Evolutionary conservation across 2,888 invertebrate species (phyloP).

Genomic region (Xestia xanthographa): DNA sequence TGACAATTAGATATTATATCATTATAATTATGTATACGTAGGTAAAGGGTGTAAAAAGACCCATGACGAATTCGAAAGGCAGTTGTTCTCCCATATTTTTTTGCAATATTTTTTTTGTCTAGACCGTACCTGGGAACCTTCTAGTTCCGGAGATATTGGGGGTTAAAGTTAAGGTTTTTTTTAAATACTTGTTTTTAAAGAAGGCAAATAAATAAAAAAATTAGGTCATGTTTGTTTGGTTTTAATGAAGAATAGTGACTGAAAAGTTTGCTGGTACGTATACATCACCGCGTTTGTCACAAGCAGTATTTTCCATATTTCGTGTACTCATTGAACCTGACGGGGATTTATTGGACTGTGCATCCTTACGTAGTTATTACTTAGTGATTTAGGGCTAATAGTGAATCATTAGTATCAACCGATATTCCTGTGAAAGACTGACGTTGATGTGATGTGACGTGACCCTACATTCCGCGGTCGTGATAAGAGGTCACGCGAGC

Average conservation of each 20-base stretch:
- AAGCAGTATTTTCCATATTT: conserved; percentile 24
- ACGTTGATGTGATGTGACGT: conserved; percentile 36
- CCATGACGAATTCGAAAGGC: too few species aligned
- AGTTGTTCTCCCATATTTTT: too few species aligned
- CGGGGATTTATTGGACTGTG: conserved; percentile 27
- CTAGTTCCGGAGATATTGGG: too few species aligned
- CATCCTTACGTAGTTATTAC: not conserved
- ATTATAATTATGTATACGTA: too few species aligned
- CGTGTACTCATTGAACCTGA: conserved; percentile 5
- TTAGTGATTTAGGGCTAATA: conserved; percentile 44
- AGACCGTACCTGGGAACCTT: too few species aligned
- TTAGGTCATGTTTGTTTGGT: not conserved
- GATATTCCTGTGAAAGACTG: conserved; percentile 44
- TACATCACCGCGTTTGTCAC: not conserved
- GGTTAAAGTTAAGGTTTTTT: too few species aligned
- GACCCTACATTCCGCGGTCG: conserved; percentile 62
- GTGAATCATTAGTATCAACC: conserved; percentile 63
- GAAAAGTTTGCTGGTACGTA: conserved; percentile 17
- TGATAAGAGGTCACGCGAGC: conserved; percentile 84
- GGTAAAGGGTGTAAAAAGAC: too few species aligned
- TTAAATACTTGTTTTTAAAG: too few species aligned
- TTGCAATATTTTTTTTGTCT: too few species aligned
- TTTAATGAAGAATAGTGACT: not conserved
- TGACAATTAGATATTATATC: too few species aligned
- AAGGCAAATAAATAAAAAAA: not conserved